Evolutionary conservation across 2,888 invertebrate genomes (phyloP), one percentile per base, ranked within the genome.

Genomic region (Ochlodes sylvanus): DNA sequence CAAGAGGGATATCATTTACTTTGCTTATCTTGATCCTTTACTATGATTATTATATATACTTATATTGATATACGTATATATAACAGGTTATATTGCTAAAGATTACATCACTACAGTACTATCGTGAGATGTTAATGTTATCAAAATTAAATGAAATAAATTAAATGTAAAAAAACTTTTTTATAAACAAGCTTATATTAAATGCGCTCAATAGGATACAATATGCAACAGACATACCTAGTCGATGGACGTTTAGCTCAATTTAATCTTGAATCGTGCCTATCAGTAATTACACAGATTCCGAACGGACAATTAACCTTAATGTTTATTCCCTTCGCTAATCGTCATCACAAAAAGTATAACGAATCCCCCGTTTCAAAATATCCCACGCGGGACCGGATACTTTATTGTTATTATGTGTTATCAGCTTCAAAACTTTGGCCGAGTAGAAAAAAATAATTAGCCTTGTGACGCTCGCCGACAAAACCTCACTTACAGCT

Each of bases 371-470:
- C 72, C 71, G 69, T 71, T 74, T 75, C 58, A 72, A 73, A 79
- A 75, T 77, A 77, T 81, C 79, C 80, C 79, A 82, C 76, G 79
- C 75, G 70, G 74, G 72, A 70, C 75, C 72, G 78, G 75, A 79
- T 78, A 78, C 75, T 79, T 82, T 77, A 77, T 81, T 76, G 84
- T 83, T 82, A 88, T 88, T 88, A 88, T 84, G 84, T 88, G 86
- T 85, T 88, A 88, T 90, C 87, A 88, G 79, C 76, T 80, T 76
- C 79, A 78, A 78, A 84, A 80, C 84, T 70, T 83, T 82, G 79
- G 79, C 77, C 75, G 77, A 71, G 76, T 75, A 76, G 80, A 86
- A 88, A 88, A 87, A 88, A 85, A 85, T 86, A 87, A 89, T 88
- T 86, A 86, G 79, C 78, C 72, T 71, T 76, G 71, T 74, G 73